Percentiles rank a stretch among this genome's conserved stretches.
These are phyloP conservation scores for Typhlichthys eigenmanni DNA, from an alignment of 2,797 vertebrate species.

Conservation along the genomic window DNA sequence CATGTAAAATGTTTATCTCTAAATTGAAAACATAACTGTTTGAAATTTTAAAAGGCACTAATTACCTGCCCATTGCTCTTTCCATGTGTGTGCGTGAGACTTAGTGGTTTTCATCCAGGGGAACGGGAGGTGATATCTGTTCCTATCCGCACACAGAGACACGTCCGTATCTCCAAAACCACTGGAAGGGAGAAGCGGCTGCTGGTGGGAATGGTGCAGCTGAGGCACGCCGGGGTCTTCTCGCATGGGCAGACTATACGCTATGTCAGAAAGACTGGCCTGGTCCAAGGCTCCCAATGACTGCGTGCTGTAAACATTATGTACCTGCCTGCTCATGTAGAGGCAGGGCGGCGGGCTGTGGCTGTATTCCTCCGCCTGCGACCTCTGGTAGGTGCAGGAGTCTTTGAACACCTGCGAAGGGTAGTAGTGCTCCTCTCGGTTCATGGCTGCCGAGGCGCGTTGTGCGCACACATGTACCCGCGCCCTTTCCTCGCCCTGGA, in stretches of 20 bases:
- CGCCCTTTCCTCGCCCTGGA: conserved; percentile 47
- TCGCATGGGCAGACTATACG: conserved; percentile 83
- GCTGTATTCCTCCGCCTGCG: conserved; percentile 84
- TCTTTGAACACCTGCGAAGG: conserved; percentile 91
- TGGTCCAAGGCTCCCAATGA: conserved; percentile 83
- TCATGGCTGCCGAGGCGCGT: conserved; percentile 81
- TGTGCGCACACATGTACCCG: conserved; percentile 52
- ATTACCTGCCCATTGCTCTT: conserved; percentile 95
- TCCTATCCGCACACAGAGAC: conserved; percentile 75
- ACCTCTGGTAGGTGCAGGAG: conserved; percentile 88
- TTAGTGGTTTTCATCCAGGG: conserved; percentile 99
- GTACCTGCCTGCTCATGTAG: conserved; percentile 90
- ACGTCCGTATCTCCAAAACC: conserved; percentile 82
- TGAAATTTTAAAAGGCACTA: background rate
- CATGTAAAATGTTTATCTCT: background rate
- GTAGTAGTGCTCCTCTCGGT: conserved; percentile 90
- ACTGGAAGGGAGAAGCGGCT: conserved; percentile 71
- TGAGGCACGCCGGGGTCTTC: conserved; percentile 85
- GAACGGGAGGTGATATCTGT: conserved; percentile 87
- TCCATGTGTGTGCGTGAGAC: conserved; percentile 90
- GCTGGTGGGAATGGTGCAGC: conserved; percentile 81
- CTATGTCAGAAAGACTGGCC: conserved; percentile 84
- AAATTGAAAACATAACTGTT: background rate
- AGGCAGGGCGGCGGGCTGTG: conserved; percentile 90
- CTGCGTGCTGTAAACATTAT: conserved; percentile 79